These are phyloP conservation scores for Tichodroma muraria DNA, from an alignment of 2,113 vertebrate species.

Conservation along the genomic window DNA sequence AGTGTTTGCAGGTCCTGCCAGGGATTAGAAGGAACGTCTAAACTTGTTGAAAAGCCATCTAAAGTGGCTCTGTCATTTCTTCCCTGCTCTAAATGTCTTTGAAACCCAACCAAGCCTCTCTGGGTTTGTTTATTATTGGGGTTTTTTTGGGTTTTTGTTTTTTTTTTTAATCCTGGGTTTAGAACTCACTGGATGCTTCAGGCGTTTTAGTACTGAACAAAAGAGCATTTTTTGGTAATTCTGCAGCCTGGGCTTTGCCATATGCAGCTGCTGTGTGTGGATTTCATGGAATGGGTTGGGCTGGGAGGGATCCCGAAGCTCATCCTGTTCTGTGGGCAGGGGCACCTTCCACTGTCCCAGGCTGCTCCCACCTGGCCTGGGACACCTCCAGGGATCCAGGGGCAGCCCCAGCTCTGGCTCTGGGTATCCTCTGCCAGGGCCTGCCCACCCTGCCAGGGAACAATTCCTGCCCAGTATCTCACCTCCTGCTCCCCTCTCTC, in stretches of 20 bases:
- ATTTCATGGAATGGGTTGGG: background rate
- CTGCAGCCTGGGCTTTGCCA: background rate
- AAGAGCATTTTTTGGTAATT: background rate
- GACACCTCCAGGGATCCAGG: background rate
- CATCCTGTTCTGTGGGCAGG: background rate
- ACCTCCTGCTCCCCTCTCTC: rapidly evolving
- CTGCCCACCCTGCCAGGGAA: rapidly evolving
- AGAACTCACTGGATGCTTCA: background rate
- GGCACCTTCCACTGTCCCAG: background rate
- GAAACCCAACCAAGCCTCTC: background rate
- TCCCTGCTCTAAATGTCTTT: background rate
- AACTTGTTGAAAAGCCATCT: slow-evolving; percentile 11
- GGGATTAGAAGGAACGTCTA: background rate
- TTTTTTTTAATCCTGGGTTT: background rate
- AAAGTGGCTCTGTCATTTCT: background rate
- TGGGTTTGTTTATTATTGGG: background rate
- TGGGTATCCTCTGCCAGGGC: background rate
- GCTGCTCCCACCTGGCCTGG: background rate
- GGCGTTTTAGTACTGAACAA: background rate
- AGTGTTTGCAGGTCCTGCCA: background rate
- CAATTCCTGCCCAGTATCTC: background rate
- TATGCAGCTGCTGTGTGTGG: background rate
- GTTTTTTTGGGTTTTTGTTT: too few species aligned
- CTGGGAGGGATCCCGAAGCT: background rate
- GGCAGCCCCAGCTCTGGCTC: background rate